A percentile compares a stretch with the other conserved stretches of the same genome.
These are phyloP conservation scores for Eulithis prunata DNA, from an alignment of 2,888 invertebrate genomes.

Conservation along the genomic window DNA sequence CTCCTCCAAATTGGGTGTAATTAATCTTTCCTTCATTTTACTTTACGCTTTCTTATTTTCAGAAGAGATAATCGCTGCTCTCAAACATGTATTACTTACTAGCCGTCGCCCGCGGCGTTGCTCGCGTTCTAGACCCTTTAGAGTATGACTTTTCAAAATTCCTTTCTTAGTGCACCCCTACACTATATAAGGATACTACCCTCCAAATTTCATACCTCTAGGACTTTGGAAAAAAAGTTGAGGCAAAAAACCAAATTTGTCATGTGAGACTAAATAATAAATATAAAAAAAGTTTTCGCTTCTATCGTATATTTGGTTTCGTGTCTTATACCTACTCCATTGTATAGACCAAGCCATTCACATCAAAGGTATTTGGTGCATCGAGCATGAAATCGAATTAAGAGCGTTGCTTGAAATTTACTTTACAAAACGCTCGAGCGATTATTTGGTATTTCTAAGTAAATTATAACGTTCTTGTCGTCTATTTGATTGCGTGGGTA, in stretches of 20 bases:
- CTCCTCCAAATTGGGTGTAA: conserved; percentile 52
- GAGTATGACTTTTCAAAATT: too few relatives aligned
- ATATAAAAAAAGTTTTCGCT: conserved; percentile 24
- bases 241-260: too few relatives aligned
- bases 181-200: too few relatives aligned
- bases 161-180: too few relatives aligned
- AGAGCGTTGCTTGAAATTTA: conserved; percentile 39
- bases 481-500: not conserved
- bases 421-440: conserved; percentile 40
- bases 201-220: too few relatives aligned
- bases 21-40: conserved; percentile 51
- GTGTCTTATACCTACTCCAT: conserved; percentile 29
- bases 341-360: conserved; percentile 36
- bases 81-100: too few relatives aligned
- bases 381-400: conserved; percentile 47
- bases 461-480: conserved; percentile 18
- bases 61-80: too few relatives aligned
- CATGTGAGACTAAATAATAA: too few relatives aligned
- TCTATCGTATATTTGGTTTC: conserved; percentile 36
- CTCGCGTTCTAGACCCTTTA: too few relatives aligned
- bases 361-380: conserved; percentile 42
- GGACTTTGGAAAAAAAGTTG: too few relatives aligned
- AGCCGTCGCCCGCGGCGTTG: too few relatives aligned
- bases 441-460: conserved; percentile 24
- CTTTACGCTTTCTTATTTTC: not conserved